Evolutionary conservation across 2,113 vertebrate genomes (phyloP), one percentile per base, ranked within the genome.

Genomic region (Zosterops lateralis): DNA sequence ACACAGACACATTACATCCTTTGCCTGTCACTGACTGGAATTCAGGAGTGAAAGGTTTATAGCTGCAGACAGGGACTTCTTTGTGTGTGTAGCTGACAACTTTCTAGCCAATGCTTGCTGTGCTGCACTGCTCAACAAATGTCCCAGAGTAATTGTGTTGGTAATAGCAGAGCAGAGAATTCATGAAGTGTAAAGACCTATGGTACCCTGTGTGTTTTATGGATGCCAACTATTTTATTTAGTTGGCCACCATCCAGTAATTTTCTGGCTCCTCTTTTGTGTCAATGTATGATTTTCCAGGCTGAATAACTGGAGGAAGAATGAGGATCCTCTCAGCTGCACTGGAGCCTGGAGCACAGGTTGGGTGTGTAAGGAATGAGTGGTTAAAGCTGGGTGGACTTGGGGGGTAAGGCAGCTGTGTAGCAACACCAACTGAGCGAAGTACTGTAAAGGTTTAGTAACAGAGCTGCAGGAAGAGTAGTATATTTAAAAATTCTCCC

Each of bases 211-310:
- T 57, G 32, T 89, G 70, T 79, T 82, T 68, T 40, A 36, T 13
- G 57, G 56, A 36, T 92, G 88, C 79, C 91, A 94, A 80, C 40
- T 81, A 31, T 92, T 93, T 91, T 48, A 84, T 90, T 90, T 94
- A 83, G 80, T 66, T 96, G 94, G 95, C 60, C 36, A 83, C 22
- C 25, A 34, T 90, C 93, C 87, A 96, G 66, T 90, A 70, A 84
- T 75, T 82, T 84, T 95, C 58, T 96, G 92, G 90, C 84, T 90
- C 47, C 17, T 2, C 4, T 80, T 72, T 86, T 84, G 84, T 72
- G 70, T 80, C 87, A 83, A 17, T 75, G 61, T 75, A 34, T 88
- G 48, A 42, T 54, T 84, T 95, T 97, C 79, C 93, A 87, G 81
- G n/a, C 54, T 68, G 83, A 95, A 54, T 80, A 68, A 65, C 72